Conservation (phyloP, 2,113 vertebrate genomes). For the Scopus umbretta region DNA sequence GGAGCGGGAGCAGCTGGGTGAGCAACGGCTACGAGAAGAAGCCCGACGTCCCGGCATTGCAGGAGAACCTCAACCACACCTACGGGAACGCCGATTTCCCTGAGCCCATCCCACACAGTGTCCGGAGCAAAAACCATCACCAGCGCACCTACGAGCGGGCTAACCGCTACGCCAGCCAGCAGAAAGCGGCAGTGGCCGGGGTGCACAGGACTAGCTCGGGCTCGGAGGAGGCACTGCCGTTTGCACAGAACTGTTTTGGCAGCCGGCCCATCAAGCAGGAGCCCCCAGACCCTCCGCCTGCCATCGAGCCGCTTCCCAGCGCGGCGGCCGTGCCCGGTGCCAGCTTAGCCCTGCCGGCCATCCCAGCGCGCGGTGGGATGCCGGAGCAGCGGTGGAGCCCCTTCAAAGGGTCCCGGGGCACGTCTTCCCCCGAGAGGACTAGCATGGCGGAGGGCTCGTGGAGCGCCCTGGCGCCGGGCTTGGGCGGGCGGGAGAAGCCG, state of each 20-base stretch:
- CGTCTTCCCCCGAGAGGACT: conserved; percentile 70
- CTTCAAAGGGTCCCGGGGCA: conserved; percentile 74
- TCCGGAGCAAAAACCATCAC: conserved; percentile 68
- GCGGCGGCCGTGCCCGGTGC: background rate
- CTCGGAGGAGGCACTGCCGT: conserved; percentile 65
- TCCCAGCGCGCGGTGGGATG: conserved; percentile 40
- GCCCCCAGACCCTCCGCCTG: conserved; percentile 77
- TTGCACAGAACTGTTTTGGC: conserved; percentile 74
- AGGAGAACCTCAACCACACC: conserved; percentile 78
- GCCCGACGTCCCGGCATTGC: conserved; percentile 80
- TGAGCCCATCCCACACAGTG: conserved; percentile 60
- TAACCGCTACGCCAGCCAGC: conserved; percentile 63
- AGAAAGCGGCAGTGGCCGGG: background rate
- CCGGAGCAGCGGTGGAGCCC: conserved; percentile 72
- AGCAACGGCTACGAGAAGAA: conserved; percentile 81
- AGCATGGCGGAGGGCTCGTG: conserved; percentile 68
- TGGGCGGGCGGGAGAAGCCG: conserved; percentile 41
- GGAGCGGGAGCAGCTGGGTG: conserved; percentile 66
- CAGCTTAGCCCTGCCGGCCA: background rate
- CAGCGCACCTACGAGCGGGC: conserved; percentile 76
- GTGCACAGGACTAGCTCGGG: conserved; percentile 59
- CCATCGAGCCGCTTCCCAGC: conserved; percentile 65
- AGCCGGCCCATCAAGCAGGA: conserved; percentile 88
- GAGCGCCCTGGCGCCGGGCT: conserved; percentile 44
- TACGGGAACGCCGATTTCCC: conserved; percentile 70